A percentile compares a stretch with the other conserved stretches of the same genome.
phyloP scores from a whole-genome alignment of 2,888 invertebrate genomes.

The Loripinus fragilis region DNA sequence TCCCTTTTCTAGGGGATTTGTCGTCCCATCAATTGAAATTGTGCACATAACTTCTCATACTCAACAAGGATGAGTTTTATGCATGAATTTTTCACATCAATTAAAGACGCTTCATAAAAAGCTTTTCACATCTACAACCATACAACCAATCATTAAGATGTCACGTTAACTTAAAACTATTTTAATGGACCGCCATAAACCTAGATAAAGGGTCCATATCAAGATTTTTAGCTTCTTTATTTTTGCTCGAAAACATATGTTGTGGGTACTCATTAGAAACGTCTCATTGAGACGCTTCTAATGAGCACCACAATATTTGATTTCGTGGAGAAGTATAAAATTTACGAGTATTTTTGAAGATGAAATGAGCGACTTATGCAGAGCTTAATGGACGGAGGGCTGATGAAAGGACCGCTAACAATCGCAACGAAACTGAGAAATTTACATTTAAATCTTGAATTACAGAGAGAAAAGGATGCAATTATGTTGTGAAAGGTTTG shows the following conservation, averaged over 20 bases:
- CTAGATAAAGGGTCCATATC: too few species aligned
- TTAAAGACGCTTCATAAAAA: neutral
- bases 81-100: neutral
- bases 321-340: too few species aligned
- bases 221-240: too few species aligned
- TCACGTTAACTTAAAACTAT: neutral
- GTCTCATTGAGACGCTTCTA: too few species aligned
- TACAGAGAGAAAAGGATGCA: neutral
- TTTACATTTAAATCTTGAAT: conserved; percentile 4
- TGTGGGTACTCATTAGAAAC: too few species aligned
- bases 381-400: neutral
- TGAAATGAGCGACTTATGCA: too few species aligned
- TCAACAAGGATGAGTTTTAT: conserved; percentile 1
- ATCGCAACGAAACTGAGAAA: conserved; percentile 3
- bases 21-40: too few species aligned
- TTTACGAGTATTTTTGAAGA: too few species aligned
- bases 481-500: neutral
- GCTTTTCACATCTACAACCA: neutral
- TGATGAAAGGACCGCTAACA: conserved; percentile 5
- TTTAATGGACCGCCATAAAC: too few species aligned
- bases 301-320: too few species aligned
- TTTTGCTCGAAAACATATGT: too few species aligned
- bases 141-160: neutral
- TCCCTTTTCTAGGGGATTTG: too few species aligned
- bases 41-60: neutral